A percentile compares a stretch with the other conserved stretches of the same genome.
These are phyloP conservation scores for Hipparchia sbordonii DNA, from an alignment of 2,888 invertebrate species.

Conservation along the genomic window DNA sequence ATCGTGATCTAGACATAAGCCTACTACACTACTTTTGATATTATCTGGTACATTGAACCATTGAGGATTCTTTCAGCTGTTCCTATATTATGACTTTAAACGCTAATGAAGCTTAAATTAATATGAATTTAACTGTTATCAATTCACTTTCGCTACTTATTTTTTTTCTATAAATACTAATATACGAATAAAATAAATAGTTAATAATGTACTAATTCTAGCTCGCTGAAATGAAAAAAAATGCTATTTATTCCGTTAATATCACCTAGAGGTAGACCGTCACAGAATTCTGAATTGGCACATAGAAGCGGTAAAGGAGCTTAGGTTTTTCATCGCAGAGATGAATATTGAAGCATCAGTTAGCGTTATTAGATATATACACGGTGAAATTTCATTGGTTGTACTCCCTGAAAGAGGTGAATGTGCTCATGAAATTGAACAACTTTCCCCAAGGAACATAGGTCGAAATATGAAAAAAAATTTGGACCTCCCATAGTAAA, in stretches of 20 bases:
- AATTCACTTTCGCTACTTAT: not conserved
- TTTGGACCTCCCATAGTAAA: no score
- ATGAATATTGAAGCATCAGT: no score
- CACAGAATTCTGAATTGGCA: no score
- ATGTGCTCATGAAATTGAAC: no score
- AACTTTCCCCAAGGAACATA: no score
- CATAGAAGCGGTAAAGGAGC: no score
- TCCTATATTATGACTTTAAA: constrained; percentile 1
- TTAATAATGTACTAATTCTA: constrained; percentile 2
- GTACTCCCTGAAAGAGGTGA: no score
- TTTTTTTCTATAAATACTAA: not conserved
- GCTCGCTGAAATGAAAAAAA: constrained; percentile 11
- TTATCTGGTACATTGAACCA: not conserved
- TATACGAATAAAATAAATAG: not conserved
- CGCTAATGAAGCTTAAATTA: not conserved
- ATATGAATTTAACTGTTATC: not conserved
- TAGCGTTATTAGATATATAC: no score
- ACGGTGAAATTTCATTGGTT: no score
- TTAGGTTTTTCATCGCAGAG: no score
- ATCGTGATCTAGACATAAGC: no score
- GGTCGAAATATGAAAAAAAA: no score
- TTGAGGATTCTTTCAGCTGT: not conserved
- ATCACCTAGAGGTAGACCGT: not conserved
- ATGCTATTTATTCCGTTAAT: not conserved
- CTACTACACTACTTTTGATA: not conserved